Evolutionary conservation across 1,140 invertebrate species (phyloP).

Genomic region (Hylyphantes graminicola): DNA sequence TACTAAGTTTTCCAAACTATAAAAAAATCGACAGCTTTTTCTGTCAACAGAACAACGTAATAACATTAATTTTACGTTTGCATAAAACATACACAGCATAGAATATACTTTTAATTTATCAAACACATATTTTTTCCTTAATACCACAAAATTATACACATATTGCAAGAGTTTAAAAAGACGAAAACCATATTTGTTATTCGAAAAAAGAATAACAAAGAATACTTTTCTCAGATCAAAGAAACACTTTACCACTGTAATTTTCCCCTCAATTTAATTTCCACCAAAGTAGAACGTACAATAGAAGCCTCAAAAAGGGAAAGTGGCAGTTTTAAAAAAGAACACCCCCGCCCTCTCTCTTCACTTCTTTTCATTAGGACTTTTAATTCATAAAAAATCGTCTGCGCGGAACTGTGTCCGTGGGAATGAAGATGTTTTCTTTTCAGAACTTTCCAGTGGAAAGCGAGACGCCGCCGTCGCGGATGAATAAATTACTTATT

Average conservation of each 20-base stretch:
- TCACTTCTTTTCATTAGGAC: constrained; percentile 18
- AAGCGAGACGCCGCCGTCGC: constrained; percentile 30
- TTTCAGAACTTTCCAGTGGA: constrained; percentile 13
- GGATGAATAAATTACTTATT: constrained; percentile 27
- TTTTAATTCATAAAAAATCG: not conserved
- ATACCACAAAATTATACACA: no score
- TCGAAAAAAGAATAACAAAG: no score
- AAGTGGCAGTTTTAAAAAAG: constrained; percentile 17
- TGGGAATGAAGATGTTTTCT: not conserved
- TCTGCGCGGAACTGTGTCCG: constrained; percentile 17
- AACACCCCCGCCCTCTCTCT: not conserved
- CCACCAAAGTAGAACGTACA: constrained; percentile 31
- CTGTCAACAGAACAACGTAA: no score
- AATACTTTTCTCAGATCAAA: not conserved
- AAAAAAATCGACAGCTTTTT: no score
- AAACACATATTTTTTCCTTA: no score
- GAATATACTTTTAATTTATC: no score
- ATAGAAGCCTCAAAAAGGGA: constrained; percentile 39
- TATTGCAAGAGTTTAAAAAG: no score
- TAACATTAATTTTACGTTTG: no score
- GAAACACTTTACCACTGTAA: constrained; percentile 47
- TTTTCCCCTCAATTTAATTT: constrained; percentile 57
- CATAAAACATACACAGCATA: no score
- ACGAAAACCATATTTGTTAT: no score
- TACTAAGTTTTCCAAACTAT: no score